A percentile compares a stretch with the other conserved stretches of the same genome.
Conservation (phyloP, 2,888 invertebrate genomes). For the Latheticus oryzae region DNA sequence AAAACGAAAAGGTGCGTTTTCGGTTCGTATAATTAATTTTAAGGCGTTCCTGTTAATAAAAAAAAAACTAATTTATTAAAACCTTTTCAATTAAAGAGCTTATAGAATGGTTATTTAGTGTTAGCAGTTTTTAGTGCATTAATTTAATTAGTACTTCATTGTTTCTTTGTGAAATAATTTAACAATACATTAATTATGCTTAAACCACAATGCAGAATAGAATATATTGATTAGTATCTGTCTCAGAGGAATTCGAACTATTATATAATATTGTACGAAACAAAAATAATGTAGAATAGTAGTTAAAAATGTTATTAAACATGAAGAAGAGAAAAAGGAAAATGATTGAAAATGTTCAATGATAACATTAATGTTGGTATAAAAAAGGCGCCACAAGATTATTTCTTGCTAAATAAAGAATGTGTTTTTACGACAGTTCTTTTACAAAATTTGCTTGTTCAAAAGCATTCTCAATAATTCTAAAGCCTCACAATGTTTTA, state of each 20-base stretch:
- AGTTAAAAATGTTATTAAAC: neutral
- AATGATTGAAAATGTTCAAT: slow-evolving; percentile 15
- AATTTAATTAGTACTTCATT: slow-evolving; percentile 4
- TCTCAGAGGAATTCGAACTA: neutral
- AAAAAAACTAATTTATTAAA: neutral
- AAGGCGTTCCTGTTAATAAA: neutral
- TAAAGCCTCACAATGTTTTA: neutral
- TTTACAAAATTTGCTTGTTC: slow-evolving; percentile 5
- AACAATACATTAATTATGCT: slow-evolving; percentile 17
- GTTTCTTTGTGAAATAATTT: slow-evolving; percentile 14
- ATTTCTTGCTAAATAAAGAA: slow-evolving; percentile 12
- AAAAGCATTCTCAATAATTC: slow-evolving; percentile 19
- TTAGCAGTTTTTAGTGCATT: neutral
- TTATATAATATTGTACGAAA: no score
- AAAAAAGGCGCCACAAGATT: slow-evolving; percentile 24
- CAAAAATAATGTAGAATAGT: slow-evolving; percentile 13
- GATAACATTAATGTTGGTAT: slow-evolving; percentile 17
- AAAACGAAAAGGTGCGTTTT: neutral
- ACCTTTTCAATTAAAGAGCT: neutral
- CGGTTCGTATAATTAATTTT: slow-evolving; percentile 3
- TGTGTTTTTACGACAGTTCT: slow-evolving; percentile 11
- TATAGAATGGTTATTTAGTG: slow-evolving; percentile 9
- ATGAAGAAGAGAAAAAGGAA: slow-evolving; percentile 1
- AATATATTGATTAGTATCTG: slow-evolving; percentile 12
- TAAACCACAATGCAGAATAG: slow-evolving; percentile 2